Evolutionary conservation across 37 sponge, comb jelly and placozoan species (phyloP).

Genomic region (Halisarca cf. caerulea): DNA sequence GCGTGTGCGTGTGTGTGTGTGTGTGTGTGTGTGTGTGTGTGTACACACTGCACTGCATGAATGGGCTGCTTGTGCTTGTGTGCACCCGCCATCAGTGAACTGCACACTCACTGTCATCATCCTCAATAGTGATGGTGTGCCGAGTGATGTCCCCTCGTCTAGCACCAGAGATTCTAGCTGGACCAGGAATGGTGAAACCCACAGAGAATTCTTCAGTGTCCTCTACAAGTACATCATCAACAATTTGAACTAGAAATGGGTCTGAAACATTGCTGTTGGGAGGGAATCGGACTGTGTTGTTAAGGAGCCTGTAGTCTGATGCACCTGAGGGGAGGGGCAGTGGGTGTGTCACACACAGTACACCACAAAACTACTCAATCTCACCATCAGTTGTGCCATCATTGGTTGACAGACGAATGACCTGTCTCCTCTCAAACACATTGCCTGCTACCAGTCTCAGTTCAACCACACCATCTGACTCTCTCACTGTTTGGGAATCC

Average conservation of each 20-base stretch:
- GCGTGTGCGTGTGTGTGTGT: too few species aligned
- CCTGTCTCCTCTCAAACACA: neutral
- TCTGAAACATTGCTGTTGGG: neutral
- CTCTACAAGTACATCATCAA: neutral
- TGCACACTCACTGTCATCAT: constrained; percentile 20
- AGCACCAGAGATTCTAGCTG: neutral
- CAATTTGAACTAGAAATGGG: constrained; percentile 5
- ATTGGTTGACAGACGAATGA: neutral
- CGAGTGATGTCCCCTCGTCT: neutral
- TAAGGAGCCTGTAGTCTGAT: neutral
- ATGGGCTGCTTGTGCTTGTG: neutral
- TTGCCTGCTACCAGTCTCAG: neutral
- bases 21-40: neutral
- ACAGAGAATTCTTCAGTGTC: neutral
- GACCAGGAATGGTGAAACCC: neutral
- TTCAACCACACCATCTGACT: neutral
- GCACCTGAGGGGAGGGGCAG: neutral
- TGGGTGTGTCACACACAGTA: neutral
- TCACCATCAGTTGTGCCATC: neutral
- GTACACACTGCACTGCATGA: neutral
- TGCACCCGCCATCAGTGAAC: neutral
- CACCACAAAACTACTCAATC: neutral
- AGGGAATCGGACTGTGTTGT: neutral
- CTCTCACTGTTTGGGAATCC: neutral
- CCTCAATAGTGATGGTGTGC: neutral